Percentiles rank a stretch among this genome's conserved stretches.
Evolutionary conservation across 2,797 vertebrate genomes (phyloP).

Genomic region (Poeciliopsis gracilis): DNA sequence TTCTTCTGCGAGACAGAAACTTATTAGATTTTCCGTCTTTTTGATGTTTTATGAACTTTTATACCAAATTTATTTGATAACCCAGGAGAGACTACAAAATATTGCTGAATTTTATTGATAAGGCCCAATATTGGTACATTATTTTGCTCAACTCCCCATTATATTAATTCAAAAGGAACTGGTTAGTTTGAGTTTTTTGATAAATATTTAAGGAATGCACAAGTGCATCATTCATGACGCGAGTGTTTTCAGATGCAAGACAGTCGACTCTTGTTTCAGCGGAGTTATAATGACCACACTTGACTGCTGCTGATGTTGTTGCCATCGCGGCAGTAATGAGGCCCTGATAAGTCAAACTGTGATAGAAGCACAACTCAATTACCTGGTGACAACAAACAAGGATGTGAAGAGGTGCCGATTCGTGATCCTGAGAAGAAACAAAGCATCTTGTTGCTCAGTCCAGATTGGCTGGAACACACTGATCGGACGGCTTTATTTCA

Average conservation of each 20-base stretch:
- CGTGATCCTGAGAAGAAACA: conserved; percentile 51
- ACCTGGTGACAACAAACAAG: conserved; percentile 57
- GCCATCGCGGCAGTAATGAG: conserved; percentile 65
- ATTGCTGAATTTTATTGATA: neutral
- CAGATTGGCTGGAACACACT: conserved; percentile 23
- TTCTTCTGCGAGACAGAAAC: neutral
- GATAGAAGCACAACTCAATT: conserved; percentile 66
- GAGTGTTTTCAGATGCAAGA: conserved; percentile 12
- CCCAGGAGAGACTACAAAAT: neutral
- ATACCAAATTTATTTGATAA: neutral
- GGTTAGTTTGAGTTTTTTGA: conserved; percentile 29
- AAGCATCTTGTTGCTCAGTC: conserved; percentile 30
- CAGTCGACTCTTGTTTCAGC: conserved; percentile 17
- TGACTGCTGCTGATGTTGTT: conserved; percentile 28
- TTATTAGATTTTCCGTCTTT: neutral
- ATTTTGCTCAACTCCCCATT: conserved; percentile 5
- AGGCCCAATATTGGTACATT: neutral
- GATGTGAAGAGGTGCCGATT: conserved; percentile 38
- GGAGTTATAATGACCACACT: conserved; percentile 50
- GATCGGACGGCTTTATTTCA: neutral
- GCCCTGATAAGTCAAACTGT: conserved; percentile 58
- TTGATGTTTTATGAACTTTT: neutral
- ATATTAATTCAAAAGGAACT: conserved; percentile 38
- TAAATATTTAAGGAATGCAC: conserved; percentile 51
- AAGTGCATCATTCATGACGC: conserved; percentile 47